phyloP scores from a whole-genome alignment of 1,140 invertebrate genomes.

The Trichonephila inaurata region DNA sequence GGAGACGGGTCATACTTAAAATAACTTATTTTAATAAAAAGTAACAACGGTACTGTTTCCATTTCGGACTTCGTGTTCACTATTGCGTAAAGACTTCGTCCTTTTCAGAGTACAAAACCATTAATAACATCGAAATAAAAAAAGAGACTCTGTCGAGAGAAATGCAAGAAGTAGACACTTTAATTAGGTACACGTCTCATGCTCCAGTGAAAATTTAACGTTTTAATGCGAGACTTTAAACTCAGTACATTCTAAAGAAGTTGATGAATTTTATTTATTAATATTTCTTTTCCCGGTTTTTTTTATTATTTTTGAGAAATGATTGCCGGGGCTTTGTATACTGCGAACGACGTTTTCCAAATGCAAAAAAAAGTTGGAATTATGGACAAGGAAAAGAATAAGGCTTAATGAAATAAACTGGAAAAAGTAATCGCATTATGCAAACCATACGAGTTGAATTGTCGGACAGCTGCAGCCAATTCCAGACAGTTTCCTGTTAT shows the following conservation, averaged over 20 bases:
- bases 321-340: not conserved
- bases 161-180: not conserved
- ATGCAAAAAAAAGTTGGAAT: not conserved
- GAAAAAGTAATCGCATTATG: not conserved
- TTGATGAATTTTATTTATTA: not conserved
- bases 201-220: constrained; percentile 12
- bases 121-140: not conserved
- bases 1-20: not conserved
- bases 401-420: constrained; percentile 9
- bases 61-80: not conserved
- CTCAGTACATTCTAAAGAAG: not conserved
- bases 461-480: not conserved
- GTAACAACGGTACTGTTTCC: not conserved
- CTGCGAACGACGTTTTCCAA: not conserved
- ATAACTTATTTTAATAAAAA: not conserved
- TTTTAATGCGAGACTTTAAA: constrained; percentile 12
- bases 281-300: not conserved
- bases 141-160: not conserved
- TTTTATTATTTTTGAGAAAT: not conserved
- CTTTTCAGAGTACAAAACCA: not conserved
- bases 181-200: not conserved
- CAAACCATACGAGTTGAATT: not conserved
- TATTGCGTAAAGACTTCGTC: not conserved
- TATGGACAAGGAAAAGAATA: not conserved
- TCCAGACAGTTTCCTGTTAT: not conserved